Base-by-base conservation (phyloP, 2,888 invertebrate genomes). In the Entomobrya multifasciata region DNA sequence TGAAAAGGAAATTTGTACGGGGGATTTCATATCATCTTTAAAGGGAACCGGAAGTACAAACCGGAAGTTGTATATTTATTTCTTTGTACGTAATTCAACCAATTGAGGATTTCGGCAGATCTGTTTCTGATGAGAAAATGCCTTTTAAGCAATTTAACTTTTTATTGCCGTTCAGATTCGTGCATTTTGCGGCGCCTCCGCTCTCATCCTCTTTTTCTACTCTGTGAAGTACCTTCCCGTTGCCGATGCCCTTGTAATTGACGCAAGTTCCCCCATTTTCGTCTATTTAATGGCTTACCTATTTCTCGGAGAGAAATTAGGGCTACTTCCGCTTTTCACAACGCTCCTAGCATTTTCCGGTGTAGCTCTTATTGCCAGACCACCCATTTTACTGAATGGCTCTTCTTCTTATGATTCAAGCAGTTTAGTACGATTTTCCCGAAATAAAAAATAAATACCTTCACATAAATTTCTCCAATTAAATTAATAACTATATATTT, bases 161-260 rank as follows among this genome's bases (percentile, higher is more conserved):
- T 76, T 13, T 20, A 36, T 20, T 41, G 2, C 10, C 27, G 15
- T 52, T 41, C 52, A 81, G 81, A 36, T 86, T 17, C 77, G 86
- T n/a, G 70, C 86, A 10, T 49, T 88, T 25, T 30, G 15, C 10
- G 86, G 88, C 20, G 84, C 76, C 1, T 60, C 47, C 27, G 86
- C 88, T 20, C 55, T 84, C 13, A 41, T 80, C 0, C 55, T 86
- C 11, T 87, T 88, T 27, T 88, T 86, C 15, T 86, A 80, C 62
- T 41, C 80, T 0, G 57, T 87, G 41, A 80, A 87, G 30, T 87
- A 79, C 62, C 15, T 88, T 5, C 25, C 67, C 47, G 83, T 88
- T 4, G 88, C 76, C 2, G 88, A 88, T 49, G 88, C 88, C 15
- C n/a, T 87, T 4, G 86, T 87, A 25, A 87, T 88, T 30, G 84